phyloP scores from a whole-genome alignment of 2,113 vertebrate genomes.

The Uria lomvia region DNA sequence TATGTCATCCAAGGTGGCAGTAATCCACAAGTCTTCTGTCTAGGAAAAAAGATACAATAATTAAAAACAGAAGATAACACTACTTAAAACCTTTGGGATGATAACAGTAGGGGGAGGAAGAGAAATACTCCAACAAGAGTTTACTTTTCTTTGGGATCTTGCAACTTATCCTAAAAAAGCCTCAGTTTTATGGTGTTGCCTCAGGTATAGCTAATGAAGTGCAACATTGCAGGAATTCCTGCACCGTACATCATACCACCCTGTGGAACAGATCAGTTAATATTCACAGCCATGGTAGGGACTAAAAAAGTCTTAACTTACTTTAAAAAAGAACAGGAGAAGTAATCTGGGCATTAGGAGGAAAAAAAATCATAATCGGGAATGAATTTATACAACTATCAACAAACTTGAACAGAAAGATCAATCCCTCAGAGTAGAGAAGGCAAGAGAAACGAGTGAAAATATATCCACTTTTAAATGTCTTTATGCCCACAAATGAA shows the following conservation, averaged over 20 bases:
- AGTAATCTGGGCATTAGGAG: neutral
- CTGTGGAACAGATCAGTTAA: neutral
- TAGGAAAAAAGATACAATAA: neutral
- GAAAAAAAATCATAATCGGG: neutral
- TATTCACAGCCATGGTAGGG: neutral
- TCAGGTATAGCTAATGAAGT: neutral
- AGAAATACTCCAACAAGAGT: neutral
- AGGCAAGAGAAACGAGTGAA: neutral
- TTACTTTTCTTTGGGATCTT: neutral
- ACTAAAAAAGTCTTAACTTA: neutral
- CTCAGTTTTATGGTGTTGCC: neutral
- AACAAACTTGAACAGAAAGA: neutral
- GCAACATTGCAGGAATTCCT: neutral
- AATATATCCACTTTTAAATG: neutral
- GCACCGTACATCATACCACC: neutral
- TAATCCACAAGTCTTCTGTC: neutral
- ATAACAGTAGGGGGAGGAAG: neutral
- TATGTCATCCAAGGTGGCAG: neutral
- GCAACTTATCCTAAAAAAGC: neutral
- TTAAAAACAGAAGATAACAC: neutral
- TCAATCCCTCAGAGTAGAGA: neutral
- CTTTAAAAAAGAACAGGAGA: neutral
- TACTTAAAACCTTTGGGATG: neutral
- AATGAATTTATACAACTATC: neutral
- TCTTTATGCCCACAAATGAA: neutral